Evolutionary conservation across 2,888 invertebrate species (phyloP).

Genomic region (Phytoseiulus persimilis): DNA sequence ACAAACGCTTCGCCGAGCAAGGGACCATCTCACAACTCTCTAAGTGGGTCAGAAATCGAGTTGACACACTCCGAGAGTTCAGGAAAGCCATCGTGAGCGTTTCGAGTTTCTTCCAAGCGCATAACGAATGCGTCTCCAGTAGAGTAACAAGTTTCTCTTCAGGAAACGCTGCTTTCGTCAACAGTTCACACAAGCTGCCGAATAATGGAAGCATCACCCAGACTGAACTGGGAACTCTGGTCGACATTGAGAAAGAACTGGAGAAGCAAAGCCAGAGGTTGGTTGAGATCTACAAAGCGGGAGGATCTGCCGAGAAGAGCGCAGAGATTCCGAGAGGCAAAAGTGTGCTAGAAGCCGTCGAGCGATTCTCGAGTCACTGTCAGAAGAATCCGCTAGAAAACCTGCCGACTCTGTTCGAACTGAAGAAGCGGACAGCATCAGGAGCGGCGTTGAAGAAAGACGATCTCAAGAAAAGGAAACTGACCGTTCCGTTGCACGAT

Average conservation of each 20-base stretch:
- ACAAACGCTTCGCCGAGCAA: conserved; percentile 62
- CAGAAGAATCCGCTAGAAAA: not conserved
- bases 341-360: conserved; percentile 16
- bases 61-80: conserved; percentile 8
- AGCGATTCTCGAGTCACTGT: not conserved
- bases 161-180: not conserved
- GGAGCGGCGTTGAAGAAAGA: not conserved
- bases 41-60: conserved; percentile 41
- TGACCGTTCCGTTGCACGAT: conserved; percentile 11
- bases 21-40: conserved; percentile 40
- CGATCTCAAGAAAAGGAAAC: not conserved
- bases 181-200: conserved; percentile 13
- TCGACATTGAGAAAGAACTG: not conserved
- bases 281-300: conserved; percentile 6
- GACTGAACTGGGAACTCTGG: not conserved
- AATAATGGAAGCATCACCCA: not conserved
- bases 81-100: conserved; percentile 20
- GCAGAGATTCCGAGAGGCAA: not conserved
- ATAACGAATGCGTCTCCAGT: conserved; percentile 10
- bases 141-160: not conserved
- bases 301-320: not conserved
- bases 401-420: conserved; percentile 8
- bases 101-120: conserved; percentile 26
- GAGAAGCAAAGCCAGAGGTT: conserved; percentile 19
- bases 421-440: not conserved